Percentiles rank a stretch among this genome's conserved stretches.
Evolutionary conservation across 2,113 vertebrate genomes (phyloP).

Genomic region (Petaurus breviceps): DNA sequence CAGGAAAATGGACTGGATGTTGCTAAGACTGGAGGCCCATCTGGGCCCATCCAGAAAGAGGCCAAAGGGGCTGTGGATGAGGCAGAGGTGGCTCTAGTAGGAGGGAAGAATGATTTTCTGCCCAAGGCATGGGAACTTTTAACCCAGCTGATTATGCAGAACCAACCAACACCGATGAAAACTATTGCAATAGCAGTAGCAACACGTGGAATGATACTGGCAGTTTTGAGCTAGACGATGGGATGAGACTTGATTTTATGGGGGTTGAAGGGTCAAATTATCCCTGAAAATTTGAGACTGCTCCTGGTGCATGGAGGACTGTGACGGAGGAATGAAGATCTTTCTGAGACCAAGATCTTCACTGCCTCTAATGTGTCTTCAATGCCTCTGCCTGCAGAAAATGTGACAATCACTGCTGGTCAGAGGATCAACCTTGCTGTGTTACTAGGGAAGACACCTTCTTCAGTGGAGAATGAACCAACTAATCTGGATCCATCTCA

Average conservation of each 20-base stretch:
- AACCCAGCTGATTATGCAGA: conserved; percentile 98
- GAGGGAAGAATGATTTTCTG: conserved; percentile 95
- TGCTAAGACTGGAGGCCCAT: conserved; percentile 89
- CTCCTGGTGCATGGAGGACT: conserved; percentile 91
- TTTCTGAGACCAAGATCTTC: conserved; percentile 99
- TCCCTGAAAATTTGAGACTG: too few relatives aligned
- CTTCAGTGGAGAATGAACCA: conserved; percentile 92
- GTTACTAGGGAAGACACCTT: conserved; percentile 95
- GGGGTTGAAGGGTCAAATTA: too few relatives aligned
- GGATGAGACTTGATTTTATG: conserved; percentile 81
- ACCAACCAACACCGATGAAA: conserved; percentile 90
- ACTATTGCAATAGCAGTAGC: conserved; percentile 88
- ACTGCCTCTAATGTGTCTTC: conserved; percentile 96
- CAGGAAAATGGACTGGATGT: conserved; percentile 97
- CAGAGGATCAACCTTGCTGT: conserved; percentile 98
- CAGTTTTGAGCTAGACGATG: conserved; percentile 91
- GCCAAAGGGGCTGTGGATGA: conserved; percentile 93
- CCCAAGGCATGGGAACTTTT: conserved; percentile 99
- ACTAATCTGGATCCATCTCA: conserved; percentile 89
- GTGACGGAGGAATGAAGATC: conserved; percentile 97
- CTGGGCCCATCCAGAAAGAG: conserved; percentile 93
- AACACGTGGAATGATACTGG: conserved; percentile 96
- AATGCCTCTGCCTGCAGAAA: conserved; percentile 92
- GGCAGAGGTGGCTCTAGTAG: conserved; percentile 94
- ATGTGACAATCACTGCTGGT: conserved; percentile 98